phyloP scores from a whole-genome alignment of 2,888 invertebrate species.

The Epinotia bilunana region DNA sequence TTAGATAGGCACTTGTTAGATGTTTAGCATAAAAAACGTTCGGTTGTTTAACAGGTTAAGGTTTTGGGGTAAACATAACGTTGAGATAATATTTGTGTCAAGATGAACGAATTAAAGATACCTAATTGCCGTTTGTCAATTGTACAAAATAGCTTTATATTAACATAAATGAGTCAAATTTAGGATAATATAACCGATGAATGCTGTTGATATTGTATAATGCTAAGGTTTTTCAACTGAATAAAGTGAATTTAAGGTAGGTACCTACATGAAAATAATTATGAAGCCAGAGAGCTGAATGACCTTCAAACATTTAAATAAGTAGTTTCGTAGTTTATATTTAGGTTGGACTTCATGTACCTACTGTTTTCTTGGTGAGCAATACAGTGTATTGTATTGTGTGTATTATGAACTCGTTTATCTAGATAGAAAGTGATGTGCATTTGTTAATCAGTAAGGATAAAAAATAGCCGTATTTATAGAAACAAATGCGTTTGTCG shows the following conservation, averaged over 20 bases:
- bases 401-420: slow-evolving; percentile 3
- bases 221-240: background rate
- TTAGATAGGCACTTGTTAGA: slow-evolving; percentile 27
- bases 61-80: slow-evolving; percentile 23
- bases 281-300: background rate
- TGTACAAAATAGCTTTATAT: background rate
- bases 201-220: background rate
- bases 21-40: slow-evolving; percentile 38
- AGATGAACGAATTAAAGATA: background rate
- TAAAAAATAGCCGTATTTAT: slow-evolving; percentile 54
- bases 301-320: background rate
- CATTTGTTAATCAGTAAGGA: slow-evolving; percentile 42
- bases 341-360: no score
- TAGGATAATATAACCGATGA: background rate
- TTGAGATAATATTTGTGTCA: slow-evolving; percentile 29
- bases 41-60: slow-evolving; percentile 21
- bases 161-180: background rate
- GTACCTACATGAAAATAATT: background rate
- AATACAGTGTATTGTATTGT: background rate
- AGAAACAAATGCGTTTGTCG: slow-evolving; percentile 56
- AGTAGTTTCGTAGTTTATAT: no score
- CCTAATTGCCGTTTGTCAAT: background rate
- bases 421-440: slow-evolving; percentile 1
- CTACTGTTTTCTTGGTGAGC: no score
- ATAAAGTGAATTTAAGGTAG: no score